Evolutionary conservation across 1,140 invertebrate species (phyloP), one percentile per base, ranked within the genome.

Genomic region (Pogonognathellus flavescens): DNA sequence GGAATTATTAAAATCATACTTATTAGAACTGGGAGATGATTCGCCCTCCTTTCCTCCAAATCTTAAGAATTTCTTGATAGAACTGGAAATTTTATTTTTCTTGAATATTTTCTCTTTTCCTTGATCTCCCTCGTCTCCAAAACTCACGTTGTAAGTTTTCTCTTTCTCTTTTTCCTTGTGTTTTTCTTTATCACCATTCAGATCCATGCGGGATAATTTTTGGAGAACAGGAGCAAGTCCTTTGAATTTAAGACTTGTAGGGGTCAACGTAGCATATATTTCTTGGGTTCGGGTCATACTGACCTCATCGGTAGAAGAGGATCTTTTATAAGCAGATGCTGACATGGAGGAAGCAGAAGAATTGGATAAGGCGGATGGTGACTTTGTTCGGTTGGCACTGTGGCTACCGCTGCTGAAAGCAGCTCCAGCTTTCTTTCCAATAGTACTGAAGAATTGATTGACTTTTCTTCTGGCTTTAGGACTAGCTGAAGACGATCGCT

Each of bases 361-460:
- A 7, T 66, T 85, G 2, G 70, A 49, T 5, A 82, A 16, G 13
- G 81, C 81, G 9, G 85, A 83, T 25, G 86, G 76, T 11, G 86
- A 86, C 57, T 86, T 86, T n/a, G 83, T 80, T 57, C 86, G 25
- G n/a, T 14, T 20, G 0, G n/a, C n/a, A 25, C 20, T 86, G 50
- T 72, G 55, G 5, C 82, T 80, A 52, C 80, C 60, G 62, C 60
- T 55, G 50, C 86, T 86, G 18, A 87, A 89, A 5, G 88, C 88
- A 66, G 88, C 88, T 31, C 88, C 88, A n/a, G 88, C 88, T 57
- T 84, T 88, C 84, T 88, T 89, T n/a, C 88, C 88, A 50, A 89
- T 88, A 7, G 88, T 89, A 72, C 88, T 89, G 57, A 89, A 89
- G 59, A 89, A 89, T 49, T 89, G 88, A 84, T 89, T 89, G 5